These are phyloP conservation scores for Ischnus inquisitorius DNA, from an alignment of 2,888 invertebrate species.

Conservation along the genomic window DNA sequence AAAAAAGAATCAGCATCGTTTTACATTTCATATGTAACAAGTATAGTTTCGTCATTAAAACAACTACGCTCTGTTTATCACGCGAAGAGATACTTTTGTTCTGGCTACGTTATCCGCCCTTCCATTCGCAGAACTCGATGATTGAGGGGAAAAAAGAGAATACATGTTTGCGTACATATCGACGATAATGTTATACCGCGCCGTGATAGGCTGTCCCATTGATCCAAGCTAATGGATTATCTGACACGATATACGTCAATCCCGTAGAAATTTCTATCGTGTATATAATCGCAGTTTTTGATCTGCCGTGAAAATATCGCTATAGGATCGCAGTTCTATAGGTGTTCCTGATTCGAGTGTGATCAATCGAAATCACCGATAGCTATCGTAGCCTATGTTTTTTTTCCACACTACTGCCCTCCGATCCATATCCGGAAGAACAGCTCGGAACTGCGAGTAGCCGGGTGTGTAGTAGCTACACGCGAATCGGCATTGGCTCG, in stretches of 20 bases:
- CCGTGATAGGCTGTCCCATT: neutral
- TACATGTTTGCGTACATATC: neutral
- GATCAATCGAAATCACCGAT: constrained; percentile 36
- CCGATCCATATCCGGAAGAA: constrained; percentile 32
- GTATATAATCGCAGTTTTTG: neutral
- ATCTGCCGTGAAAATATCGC: neutral
- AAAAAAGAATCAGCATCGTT: neutral
- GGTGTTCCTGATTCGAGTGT: constrained; percentile 24
- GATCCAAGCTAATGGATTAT: constrained; percentile 15
- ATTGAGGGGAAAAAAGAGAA: neutral
- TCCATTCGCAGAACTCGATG: neutral
- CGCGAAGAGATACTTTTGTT: neutral
- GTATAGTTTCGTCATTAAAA: neutral
- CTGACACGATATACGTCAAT: neutral
- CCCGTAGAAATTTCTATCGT: neutral
- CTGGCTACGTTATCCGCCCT: neutral
- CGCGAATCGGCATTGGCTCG: constrained; percentile 18
- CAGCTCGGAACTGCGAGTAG: constrained; percentile 14
- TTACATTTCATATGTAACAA: neutral
- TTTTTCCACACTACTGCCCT: neutral
- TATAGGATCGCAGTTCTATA: neutral
- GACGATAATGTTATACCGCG: neutral
- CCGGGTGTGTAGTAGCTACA: constrained; percentile 4
- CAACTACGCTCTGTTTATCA: neutral
- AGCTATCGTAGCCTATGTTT: constrained; percentile 11